These are phyloP conservation scores for Calameuta filiformis DNA, from an alignment of 2,888 invertebrate genomes.

Conservation along the genomic window DNA sequence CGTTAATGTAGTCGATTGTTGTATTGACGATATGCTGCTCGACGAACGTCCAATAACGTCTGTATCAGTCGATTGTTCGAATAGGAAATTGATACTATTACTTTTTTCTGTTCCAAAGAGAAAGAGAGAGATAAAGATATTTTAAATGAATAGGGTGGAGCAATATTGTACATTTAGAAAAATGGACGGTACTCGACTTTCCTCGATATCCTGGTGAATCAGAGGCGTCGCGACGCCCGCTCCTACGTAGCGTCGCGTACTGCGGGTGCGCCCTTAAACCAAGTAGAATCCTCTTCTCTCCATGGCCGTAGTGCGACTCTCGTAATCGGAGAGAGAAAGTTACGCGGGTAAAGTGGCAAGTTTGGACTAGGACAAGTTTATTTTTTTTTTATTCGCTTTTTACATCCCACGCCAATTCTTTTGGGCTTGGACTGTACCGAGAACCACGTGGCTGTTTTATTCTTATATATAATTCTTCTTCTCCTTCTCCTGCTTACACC, in stretches of 20 bases:
- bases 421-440: neutral
- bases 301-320: neutral
- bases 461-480: constrained; percentile 2
- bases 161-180: neutral
- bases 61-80: neutral
- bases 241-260: neutral
- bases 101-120: neutral
- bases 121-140: neutral
- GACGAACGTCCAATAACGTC: neutral
- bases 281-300: neutral
- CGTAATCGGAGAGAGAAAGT: neutral
- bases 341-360: neutral
- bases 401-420: neutral
- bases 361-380: neutral
- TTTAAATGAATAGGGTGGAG: neutral
- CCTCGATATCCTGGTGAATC: neutral
- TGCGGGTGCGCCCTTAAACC: neutral
- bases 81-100: neutral
- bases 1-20: neutral
- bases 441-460: constrained; percentile 3
- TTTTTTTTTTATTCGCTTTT: neutral
- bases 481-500: neutral
- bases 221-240: neutral
- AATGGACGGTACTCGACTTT: neutral
- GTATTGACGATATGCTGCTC: neutral